Conservation (phyloP, 2,888 invertebrate genomes). For the Limnephilus rhombicus region DNA sequence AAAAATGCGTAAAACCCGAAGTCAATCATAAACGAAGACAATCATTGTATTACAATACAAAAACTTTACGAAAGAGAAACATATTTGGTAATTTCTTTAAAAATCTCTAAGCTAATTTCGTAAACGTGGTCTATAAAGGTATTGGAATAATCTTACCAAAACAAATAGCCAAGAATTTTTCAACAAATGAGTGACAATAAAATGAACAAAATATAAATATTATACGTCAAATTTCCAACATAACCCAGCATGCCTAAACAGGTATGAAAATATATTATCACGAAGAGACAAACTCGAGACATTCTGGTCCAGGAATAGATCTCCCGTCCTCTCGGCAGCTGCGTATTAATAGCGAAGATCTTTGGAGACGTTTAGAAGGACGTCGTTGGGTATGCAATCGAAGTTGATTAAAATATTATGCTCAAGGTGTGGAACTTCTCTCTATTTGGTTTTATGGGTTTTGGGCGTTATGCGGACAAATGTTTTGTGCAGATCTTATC, state of each 20-base stretch:
- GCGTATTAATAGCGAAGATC: neutral
- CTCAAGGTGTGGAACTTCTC: neutral
- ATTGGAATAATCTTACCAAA: neutral
- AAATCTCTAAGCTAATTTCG: neutral
- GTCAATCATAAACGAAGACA: no score
- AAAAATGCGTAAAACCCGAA: no score
- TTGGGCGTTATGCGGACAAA: neutral
- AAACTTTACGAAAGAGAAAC: neutral
- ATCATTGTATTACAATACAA: no score
- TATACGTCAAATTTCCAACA: neutral
- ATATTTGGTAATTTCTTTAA: neutral
- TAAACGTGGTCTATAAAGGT: neutral
- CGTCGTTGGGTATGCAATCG: neutral
- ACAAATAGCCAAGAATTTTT: neutral
- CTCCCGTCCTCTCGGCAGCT: neutral
- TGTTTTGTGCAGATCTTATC: neutral
- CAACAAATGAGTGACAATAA: neutral
- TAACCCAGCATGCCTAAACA: neutral
- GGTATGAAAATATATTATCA: neutral
- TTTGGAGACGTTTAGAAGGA: neutral
- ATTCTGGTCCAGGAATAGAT: slow-evolving; percentile 1
- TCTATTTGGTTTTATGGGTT: neutral
- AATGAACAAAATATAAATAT: neutral
- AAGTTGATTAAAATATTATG: neutral
- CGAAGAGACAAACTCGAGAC: neutral